Conservation (phyloP, 2,888 invertebrate genomes). For the Nemurella pictetii region DNA sequence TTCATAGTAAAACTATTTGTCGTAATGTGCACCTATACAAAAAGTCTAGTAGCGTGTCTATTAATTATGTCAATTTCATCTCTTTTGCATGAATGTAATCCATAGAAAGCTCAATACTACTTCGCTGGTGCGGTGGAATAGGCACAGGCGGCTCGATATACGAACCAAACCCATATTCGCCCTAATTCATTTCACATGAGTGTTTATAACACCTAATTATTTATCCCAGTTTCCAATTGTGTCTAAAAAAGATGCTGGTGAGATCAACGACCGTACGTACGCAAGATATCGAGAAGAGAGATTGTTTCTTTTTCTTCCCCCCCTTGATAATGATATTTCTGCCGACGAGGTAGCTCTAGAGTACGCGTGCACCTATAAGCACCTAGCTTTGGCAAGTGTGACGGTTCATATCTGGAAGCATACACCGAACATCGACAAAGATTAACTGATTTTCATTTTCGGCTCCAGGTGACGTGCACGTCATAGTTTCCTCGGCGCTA, state of each 20-base stretch:
- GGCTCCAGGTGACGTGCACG: too few relatives aligned
- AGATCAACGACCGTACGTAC: conserved; percentile 15
- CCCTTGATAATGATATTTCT: not conserved
- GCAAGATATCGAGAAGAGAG: conserved; percentile 22
- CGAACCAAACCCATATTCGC: not conserved
- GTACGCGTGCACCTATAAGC: not conserved
- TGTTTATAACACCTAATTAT: conserved; percentile 6
- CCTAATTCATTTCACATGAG: conserved; percentile 26
- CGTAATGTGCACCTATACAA: not conserved
- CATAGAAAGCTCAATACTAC: not conserved
- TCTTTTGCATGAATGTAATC: conserved; percentile 15
- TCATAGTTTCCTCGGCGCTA: too few relatives aligned
- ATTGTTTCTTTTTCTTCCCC: not conserved
- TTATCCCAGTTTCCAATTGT: conserved; percentile 16
- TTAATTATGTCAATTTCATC: conserved; percentile 16
- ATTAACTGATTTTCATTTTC: too few relatives aligned
- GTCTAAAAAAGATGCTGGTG: conserved; percentile 4
- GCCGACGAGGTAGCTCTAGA: not conserved
- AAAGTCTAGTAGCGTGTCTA: not conserved
- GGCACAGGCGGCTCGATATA: not conserved
- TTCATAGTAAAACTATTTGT: not conserved
- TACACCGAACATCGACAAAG: too few relatives aligned
- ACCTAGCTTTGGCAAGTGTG: not conserved
- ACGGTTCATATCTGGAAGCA: too few relatives aligned
- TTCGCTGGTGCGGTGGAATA: not conserved